phyloP scores from a whole-genome alignment of 1,140 invertebrate genomes.

The Drosophila suzukii region DNA sequence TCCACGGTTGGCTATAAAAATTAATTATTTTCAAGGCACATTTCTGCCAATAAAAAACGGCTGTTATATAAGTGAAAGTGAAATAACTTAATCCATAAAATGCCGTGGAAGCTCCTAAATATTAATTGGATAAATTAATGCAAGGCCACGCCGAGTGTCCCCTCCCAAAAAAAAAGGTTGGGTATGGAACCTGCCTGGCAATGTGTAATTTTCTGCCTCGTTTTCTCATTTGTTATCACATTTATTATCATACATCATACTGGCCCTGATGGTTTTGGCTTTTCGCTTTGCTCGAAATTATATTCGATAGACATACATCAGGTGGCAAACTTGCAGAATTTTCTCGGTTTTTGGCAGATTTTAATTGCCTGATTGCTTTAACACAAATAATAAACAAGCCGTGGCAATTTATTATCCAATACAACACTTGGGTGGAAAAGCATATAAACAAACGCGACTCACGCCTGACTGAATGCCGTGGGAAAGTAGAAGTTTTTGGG shows the following conservation, averaged over 20 bases:
- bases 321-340: constrained; percentile 3
- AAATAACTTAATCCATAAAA: constrained; percentile 52
- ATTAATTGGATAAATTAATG: constrained; percentile 65
- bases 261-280: constrained; percentile 7
- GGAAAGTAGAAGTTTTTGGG: constrained; percentile 20
- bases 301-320: constrained; percentile 10
- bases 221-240: neutral
- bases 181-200: neutral
- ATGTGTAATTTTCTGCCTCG: neutral
- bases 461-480: constrained; percentile 2
- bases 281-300: constrained; percentile 8
- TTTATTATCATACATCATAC: constrained; percentile 3
- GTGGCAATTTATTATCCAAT: constrained; percentile 30
- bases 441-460: constrained; percentile 29
- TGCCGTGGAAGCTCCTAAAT: constrained; percentile 24
- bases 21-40: neutral
- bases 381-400: constrained; percentile 42
- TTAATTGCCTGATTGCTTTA: constrained; percentile 30
- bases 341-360: constrained; percentile 8
- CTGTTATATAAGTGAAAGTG: constrained; percentile 14
- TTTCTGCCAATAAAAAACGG: neutral
- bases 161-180: neutral
- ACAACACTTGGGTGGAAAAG: constrained; percentile 14
- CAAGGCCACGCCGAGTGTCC: constrained; percentile 33
- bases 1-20: neutral